phyloP scores from a whole-genome alignment of 1,140 invertebrate species.

The Aphelenchoides fujianensis region DNA sequence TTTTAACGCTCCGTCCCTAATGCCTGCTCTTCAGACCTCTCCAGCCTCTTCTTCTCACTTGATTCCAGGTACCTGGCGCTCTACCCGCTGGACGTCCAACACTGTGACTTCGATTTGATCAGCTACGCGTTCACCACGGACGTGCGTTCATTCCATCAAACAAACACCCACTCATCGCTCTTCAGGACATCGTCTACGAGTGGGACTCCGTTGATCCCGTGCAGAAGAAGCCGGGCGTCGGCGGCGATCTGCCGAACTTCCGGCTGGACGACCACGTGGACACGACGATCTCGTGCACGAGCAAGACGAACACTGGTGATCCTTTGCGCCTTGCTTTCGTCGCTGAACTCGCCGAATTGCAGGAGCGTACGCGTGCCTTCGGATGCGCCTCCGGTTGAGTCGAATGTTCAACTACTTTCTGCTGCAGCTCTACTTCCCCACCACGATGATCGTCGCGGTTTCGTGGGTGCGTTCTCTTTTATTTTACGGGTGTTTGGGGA shows the following conservation, averaged over 20 bases:
- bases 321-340: constrained; percentile 2
- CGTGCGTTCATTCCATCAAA: neutral
- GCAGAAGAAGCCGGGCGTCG: constrained; percentile 41
- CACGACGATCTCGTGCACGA: constrained; percentile 46
- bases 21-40: too few relatives aligned
- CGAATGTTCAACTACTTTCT: constrained; percentile 49
- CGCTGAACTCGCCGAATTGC: neutral
- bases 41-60: too few relatives aligned
- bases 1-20: too few relatives aligned
- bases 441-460: constrained; percentile 42
- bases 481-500: too few relatives aligned
- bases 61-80: too few relatives aligned
- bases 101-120: constrained; percentile 51
- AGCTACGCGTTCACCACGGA: constrained; percentile 48
- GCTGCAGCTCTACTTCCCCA: constrained; percentile 45
- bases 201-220: constrained; percentile 40
- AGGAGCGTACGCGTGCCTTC: constrained; percentile 41
- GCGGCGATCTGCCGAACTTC: constrained; percentile 49
- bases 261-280: constrained; percentile 38
- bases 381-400: constrained; percentile 39
- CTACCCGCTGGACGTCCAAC: constrained; percentile 47
- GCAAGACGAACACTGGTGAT: constrained; percentile 50
- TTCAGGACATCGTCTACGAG: constrained; percentile 40
- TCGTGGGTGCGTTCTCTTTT: too few relatives aligned
- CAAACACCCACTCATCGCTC: neutral